Percentiles rank a stretch among this genome's conserved stretches.
These are phyloP conservation scores for Kryptolebias marmoratus DNA, from an alignment of 2,113 vertebrate species.

Conservation along the genomic window DNA sequence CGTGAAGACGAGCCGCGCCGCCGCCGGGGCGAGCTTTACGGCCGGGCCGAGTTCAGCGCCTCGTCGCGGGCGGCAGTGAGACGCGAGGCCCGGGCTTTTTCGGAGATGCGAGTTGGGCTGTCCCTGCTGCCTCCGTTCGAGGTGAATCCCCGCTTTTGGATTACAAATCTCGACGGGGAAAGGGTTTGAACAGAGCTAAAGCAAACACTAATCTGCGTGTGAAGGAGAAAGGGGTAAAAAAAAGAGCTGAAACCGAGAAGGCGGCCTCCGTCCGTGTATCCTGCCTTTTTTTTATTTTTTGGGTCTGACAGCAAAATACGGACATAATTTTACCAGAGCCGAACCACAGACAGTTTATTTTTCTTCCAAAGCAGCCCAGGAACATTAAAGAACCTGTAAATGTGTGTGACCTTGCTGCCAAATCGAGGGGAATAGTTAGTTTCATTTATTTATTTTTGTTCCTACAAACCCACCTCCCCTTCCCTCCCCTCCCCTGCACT, in stretches of 20 bases:
- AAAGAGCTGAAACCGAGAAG: conserved; percentile 60
- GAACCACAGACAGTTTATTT: conserved; percentile 24
- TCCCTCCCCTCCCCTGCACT: conserved; percentile 20
- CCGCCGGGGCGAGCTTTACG: conserved; percentile 61
- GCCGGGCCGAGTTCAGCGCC: conserved; percentile 69
- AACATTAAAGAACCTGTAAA: conserved; percentile 40
- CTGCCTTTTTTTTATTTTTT: conserved; percentile 56
- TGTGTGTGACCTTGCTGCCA: conserved; percentile 60
- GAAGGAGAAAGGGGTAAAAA: conserved; percentile 38
- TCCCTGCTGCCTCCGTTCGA: conserved; percentile 51
- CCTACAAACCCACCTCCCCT: conserved; percentile 34
- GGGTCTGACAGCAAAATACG: conserved; percentile 62
- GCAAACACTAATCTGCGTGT: conserved; percentile 45
- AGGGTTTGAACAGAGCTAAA: conserved; percentile 9
- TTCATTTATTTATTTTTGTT: conserved; percentile 68
- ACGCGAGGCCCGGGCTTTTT: conserved; percentile 77
- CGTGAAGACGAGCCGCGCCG: conserved; percentile 63
- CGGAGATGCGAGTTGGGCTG: conserved; percentile 65
- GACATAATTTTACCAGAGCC: conserved; percentile 46
- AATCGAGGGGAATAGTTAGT: conserved; percentile 65
- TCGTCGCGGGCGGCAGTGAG: conserved; percentile 73
- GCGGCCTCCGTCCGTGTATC: conserved; percentile 74
- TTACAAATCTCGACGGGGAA: conserved; percentile 24
- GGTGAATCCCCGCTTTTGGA: conserved; percentile 59
- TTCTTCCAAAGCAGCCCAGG: conserved; percentile 26